Conservation (phyloP, 2,113 vertebrate species). For the Amphiprion ocellaris region DNA sequence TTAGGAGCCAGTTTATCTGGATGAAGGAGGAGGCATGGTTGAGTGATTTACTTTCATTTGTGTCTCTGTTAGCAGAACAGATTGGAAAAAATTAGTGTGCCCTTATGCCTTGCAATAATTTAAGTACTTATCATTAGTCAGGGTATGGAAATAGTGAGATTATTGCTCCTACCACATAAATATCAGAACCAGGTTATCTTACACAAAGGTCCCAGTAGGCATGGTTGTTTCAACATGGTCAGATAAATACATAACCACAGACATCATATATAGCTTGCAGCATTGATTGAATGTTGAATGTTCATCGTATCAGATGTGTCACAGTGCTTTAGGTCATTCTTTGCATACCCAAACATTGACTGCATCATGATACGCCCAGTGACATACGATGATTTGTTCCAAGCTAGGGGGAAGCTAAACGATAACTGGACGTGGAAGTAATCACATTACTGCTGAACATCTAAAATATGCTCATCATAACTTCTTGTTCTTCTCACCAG, state of each 20-base stretch:
- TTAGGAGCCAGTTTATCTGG: neutral
- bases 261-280: neutral
- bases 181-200: conserved; percentile 10
- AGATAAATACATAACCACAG: neutral
- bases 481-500: conserved; percentile 4
- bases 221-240: neutral
- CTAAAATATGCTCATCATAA: neutral
- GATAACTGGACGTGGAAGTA: neutral
- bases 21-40: neutral
- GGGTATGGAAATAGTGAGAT: neutral
- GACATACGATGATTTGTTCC: neutral
- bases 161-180: conserved; percentile 30
- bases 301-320: too few relatives aligned
- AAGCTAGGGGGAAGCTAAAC: conserved; percentile 4
- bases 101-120: neutral
- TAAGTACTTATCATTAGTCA: neutral
- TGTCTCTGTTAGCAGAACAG: conserved; percentile 4
- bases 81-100: neutral
- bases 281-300: neutral
- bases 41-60: neutral
- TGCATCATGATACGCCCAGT: neutral
- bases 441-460: neutral
- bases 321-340: neutral
- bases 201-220: neutral
- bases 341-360: neutral